Evolutionary conservation across 2,888 invertebrate genomes (phyloP).

Genomic region (Oscheius myriophilus): DNA sequence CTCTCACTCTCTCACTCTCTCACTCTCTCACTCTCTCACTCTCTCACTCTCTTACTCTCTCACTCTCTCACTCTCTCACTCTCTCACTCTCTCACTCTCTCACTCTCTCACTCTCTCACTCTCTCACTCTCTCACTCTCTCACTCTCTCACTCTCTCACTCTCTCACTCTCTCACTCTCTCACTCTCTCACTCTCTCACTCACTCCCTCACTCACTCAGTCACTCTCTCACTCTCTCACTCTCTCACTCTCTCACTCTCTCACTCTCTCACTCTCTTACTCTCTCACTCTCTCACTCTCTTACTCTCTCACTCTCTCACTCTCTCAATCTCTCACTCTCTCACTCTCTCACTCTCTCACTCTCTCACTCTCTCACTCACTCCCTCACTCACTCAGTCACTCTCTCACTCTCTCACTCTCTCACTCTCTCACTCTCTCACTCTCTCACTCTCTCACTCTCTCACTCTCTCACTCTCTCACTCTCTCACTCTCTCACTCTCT

Average conservation of each 20-base stretch:
- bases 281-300: constrained; percentile 32
- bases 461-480: constrained; percentile 36
- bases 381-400: constrained; percentile 6
- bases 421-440: constrained; percentile 7
- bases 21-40: constrained; percentile 7
- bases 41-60: constrained; percentile 21
- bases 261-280: constrained; percentile 5
- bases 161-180: constrained; percentile 28
- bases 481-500: constrained; percentile 6
- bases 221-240: constrained; percentile 27
- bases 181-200: constrained; percentile 33
- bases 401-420: constrained; percentile 38
- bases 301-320: constrained; percentile 29
- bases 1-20: constrained; percentile 38
- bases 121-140: constrained; percentile 33
- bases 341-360: constrained; percentile 34
- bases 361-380: constrained; percentile 22
- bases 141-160: constrained; percentile 6
- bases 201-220: constrained; percentile 5
- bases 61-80: constrained; percentile 36
- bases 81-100: constrained; percentile 6
- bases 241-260: constrained; percentile 33
- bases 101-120: constrained; percentile 25
- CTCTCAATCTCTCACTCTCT: constrained; percentile 11
- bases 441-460: constrained; percentile 20